Conservation (phyloP, 2,888 invertebrate species). For the Acleris emargana region DNA sequence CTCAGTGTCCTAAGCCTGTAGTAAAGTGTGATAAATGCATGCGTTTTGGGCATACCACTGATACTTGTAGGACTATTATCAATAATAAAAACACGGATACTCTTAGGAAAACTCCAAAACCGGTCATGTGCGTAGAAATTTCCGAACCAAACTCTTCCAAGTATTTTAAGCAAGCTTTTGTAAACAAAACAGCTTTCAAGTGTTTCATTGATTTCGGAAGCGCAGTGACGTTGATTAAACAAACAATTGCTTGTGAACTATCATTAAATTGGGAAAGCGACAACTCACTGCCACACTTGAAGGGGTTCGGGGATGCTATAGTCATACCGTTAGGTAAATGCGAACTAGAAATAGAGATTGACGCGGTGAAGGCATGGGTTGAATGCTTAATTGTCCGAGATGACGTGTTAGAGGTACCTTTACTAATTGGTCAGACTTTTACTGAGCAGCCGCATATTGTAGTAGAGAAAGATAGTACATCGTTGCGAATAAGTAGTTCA, state of each 20-base stretch:
- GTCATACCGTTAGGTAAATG: slow-evolving; percentile 22
- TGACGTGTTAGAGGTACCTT: slow-evolving; percentile 14
- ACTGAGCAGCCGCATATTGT: slow-evolving; percentile 31
- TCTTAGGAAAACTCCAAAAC: not conserved
- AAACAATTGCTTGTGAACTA: not conserved
- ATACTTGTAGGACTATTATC: too few species aligned
- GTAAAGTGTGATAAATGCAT: too few species aligned
- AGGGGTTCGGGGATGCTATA: slow-evolving; percentile 30
- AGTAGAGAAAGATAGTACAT: slow-evolving; percentile 20
- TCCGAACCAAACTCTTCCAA: slow-evolving; percentile 4
- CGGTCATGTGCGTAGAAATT: not conserved
- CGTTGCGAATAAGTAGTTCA: slow-evolving; percentile 14
- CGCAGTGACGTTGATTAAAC: slow-evolving; percentile 17
- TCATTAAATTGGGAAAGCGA: not conserved
- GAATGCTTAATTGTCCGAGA: slow-evolving; percentile 31
- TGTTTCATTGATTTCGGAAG: slow-evolving; percentile 34
- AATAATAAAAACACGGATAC: not conserved
- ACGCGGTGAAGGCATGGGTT: slow-evolving; percentile 13
- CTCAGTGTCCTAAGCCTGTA: slow-evolving; percentile 8
- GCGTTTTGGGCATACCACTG: too few species aligned
- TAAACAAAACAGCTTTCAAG: slow-evolving; percentile 16
- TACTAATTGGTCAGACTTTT: slow-evolving; percentile 34
- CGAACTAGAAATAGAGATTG: slow-evolving; percentile 10
- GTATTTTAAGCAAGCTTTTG: slow-evolving; percentile 21
- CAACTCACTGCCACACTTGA: slow-evolving; percentile 6